These are phyloP conservation scores for Parochlus steinenii DNA, from an alignment of 2,888 invertebrate genomes.

Conservation along the genomic window DNA sequence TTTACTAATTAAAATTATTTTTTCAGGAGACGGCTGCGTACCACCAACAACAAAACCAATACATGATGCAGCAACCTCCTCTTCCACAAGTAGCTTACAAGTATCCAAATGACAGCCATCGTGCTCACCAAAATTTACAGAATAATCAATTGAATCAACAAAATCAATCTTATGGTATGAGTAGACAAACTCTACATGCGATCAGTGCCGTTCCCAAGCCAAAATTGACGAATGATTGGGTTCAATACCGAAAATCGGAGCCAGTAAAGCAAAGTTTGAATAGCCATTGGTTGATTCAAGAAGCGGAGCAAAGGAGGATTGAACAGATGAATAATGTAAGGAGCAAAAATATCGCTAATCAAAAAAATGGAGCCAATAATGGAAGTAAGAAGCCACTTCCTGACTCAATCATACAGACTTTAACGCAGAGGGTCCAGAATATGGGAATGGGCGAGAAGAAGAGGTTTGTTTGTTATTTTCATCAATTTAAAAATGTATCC, in stretches of 20 bases:
- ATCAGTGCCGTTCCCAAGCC: conserved; percentile 65
- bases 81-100: background rate
- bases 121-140: background rate
- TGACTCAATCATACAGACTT: conserved; percentile 49
- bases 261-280: conserved; percentile 47
- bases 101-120: background rate
- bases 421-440: conserved; percentile 53
- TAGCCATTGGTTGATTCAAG: conserved; percentile 88
- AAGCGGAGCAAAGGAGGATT: conserved; percentile 74
- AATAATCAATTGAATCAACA: background rate
- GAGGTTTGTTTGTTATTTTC: conserved; percentile 14
- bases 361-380: conserved; percentile 17
- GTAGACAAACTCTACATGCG: conserved; percentile 47
- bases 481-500: too few species aligned
- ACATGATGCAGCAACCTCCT: conserved; percentile 7
- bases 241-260: conserved; percentile 35
- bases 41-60: background rate
- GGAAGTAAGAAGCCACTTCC: conserved; percentile 42
- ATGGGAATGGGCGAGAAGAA: conserved; percentile 21
- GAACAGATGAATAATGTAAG: conserved; percentile 29
- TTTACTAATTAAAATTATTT: conserved; percentile 2
- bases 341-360: conserved; percentile 14
- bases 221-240: conserved; percentile 42
- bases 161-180: conserved; percentile 34
- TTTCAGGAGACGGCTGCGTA: conserved; percentile 1